phyloP scores from a whole-genome alignment of 1,140 invertebrate species.

The Drosophila nasuta region DNA sequence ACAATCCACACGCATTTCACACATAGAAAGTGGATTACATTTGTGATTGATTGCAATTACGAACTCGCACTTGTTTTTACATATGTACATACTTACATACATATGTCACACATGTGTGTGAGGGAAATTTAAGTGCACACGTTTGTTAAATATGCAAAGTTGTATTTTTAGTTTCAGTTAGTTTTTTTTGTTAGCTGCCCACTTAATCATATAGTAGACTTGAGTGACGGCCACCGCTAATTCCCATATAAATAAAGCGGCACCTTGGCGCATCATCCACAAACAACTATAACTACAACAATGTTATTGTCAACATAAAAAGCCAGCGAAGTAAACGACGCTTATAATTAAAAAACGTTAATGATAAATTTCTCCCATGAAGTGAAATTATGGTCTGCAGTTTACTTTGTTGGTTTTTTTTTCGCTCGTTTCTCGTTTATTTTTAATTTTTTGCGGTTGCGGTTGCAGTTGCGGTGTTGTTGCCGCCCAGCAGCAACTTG shows the following conservation, averaged over 20 bases:
- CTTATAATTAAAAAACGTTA: slow-evolving; percentile 49
- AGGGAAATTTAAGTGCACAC: slow-evolving; percentile 21
- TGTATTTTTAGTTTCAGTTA: slow-evolving; percentile 1
- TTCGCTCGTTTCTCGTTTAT: neutral
- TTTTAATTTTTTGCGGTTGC: slow-evolving; percentile 24
- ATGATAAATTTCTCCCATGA: slow-evolving; percentile 69
- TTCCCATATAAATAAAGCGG: slow-evolving; percentile 41
- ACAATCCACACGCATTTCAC: slow-evolving; percentile 7
- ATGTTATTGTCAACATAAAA: slow-evolving; percentile 32
- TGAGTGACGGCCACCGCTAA: slow-evolving; percentile 18
- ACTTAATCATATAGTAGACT: slow-evolving; percentile 23
- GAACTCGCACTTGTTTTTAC: neutral
- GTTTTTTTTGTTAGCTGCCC: neutral
- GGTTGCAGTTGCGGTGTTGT: slow-evolving; percentile 17
- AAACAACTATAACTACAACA: slow-evolving; percentile 21
- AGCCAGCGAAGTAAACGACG: slow-evolving; percentile 27
- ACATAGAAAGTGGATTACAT: slow-evolving; percentile 43
- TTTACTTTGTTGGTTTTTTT: slow-evolving; percentile 9
- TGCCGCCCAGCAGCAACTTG: slow-evolving; percentile 36
- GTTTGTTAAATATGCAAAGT: slow-evolving; percentile 14
- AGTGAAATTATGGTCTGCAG: slow-evolving; percentile 64
- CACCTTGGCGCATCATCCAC: slow-evolving; percentile 20
- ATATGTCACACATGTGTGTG: slow-evolving; percentile 1
- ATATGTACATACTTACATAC: neutral
- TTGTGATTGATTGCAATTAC: slow-evolving; percentile 25